Evolutionary conservation across 2,797 vertebrate species (phyloP).

Genomic region (Hirundo rustica): DNA sequence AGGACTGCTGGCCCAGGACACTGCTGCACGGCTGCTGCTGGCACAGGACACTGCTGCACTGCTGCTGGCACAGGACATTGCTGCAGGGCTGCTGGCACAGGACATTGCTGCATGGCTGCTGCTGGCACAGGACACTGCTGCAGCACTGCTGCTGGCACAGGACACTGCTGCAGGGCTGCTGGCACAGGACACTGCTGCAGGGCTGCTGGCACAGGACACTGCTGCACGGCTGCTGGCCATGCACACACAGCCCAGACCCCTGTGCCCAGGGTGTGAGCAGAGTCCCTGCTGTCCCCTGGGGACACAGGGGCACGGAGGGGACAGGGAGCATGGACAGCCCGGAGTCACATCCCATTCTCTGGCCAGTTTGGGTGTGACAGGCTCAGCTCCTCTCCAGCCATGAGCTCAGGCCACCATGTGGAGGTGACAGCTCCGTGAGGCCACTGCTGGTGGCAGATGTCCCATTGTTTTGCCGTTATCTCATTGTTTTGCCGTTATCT

Average conservation of each 20-base stretch:
- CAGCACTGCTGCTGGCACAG: too few species aligned
- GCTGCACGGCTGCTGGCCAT: too few species aligned
- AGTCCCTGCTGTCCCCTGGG: not conserved
- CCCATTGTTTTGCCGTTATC: not conserved
- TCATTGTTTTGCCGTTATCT: not conserved
- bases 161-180: too few species aligned
- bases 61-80: too few species aligned
- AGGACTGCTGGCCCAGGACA: too few species aligned
- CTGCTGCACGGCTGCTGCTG: too few species aligned
- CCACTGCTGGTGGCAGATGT: not conserved
- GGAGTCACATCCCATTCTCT: not conserved
- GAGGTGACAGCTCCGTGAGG: not conserved
- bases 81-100: too few species aligned
- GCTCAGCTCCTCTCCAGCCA: not conserved
- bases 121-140: too few species aligned
- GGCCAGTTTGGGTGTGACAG: not conserved
- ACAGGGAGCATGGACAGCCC: not conserved
- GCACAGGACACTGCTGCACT: too few species aligned
- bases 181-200: too few species aligned
- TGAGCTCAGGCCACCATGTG: rapidly evolving
- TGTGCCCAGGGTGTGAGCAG: not conserved
- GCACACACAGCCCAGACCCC: rapidly evolving
- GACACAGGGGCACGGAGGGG: not conserved
- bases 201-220: too few species aligned
- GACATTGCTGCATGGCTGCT: too few species aligned